A percentile compares a stretch with the other conserved stretches of the same genome.
These are phyloP conservation scores for Brotula barbata DNA, from an alignment of 2,797 vertebrate species.

Conservation along the genomic window DNA sequence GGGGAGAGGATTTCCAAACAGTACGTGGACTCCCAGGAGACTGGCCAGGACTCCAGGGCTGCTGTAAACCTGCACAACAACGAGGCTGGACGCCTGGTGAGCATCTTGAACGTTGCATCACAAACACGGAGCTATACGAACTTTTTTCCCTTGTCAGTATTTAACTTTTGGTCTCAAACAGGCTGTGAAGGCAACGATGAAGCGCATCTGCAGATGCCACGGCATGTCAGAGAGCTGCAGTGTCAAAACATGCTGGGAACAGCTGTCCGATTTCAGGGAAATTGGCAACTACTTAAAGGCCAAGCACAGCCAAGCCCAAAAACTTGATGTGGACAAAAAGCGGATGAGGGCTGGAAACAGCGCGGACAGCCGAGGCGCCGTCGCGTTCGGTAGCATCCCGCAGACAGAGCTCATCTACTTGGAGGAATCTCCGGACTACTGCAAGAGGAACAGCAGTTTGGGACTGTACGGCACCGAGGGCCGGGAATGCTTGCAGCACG, in stretches of 20 bases:
- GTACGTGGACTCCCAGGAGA: constrained; percentile 94
- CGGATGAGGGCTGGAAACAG: constrained; percentile 87
- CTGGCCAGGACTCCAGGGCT: constrained; percentile 91
- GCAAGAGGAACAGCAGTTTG: constrained; percentile 84
- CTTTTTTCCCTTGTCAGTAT: neutral
- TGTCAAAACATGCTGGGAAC: constrained; percentile 95
- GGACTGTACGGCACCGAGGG: constrained; percentile 92
- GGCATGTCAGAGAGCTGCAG: constrained; percentile 98
- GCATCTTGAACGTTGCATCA: constrained; percentile 23
- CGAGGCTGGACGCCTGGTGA: constrained; percentile 87
- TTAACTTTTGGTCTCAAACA: constrained; percentile 51
- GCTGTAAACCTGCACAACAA: constrained; percentile 97
- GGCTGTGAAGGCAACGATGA: constrained; percentile 91
- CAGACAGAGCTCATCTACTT: constrained; percentile 88
- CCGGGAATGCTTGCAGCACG: constrained; percentile 88
- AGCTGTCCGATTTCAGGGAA: constrained; percentile 90
- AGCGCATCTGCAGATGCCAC: constrained; percentile 92
- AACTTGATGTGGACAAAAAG: constrained; percentile 89
- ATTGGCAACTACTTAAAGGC: constrained; percentile 89
- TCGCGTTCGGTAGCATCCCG: constrained; percentile 81
- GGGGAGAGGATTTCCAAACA: constrained; percentile 93
- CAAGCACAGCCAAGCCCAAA: constrained; percentile 87
- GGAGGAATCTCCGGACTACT: constrained; percentile 96
- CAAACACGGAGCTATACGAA: neutral
- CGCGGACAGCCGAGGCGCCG: constrained; percentile 84